phyloP scores from a whole-genome alignment of 2,888 invertebrate species.

The Eupithecia inturbata region DNA sequence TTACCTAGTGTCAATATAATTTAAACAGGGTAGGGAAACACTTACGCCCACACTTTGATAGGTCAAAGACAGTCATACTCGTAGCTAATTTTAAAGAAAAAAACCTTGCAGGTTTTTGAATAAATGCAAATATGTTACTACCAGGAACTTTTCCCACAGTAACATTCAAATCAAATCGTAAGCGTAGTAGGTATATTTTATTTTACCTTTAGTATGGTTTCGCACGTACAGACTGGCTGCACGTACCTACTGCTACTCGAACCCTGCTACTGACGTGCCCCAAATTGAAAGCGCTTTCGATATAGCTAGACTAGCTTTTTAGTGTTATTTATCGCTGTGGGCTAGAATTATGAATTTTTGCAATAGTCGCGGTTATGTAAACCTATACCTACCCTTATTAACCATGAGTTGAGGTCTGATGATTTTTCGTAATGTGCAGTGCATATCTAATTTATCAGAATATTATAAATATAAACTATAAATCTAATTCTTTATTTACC shows the following conservation, averaged over 20 bases:
- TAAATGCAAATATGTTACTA: background rate
- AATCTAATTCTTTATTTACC: background rate
- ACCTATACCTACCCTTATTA: background rate
- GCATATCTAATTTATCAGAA: background rate
- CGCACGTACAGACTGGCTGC: background rate
- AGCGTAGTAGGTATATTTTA: background rate
- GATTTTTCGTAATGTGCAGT: background rate
- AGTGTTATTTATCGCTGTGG: background rate
- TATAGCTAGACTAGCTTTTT: background rate
- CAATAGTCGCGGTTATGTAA: background rate
- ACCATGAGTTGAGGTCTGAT: background rate
- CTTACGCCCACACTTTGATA: background rate
- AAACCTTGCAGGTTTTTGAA: background rate
- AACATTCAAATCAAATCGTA: background rate
- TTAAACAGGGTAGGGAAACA: background rate
- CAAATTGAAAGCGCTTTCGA: slow-evolving; percentile 10
- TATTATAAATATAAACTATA: background rate
- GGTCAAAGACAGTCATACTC: background rate
- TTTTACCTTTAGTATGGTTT: background rate
- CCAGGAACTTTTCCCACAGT: background rate
- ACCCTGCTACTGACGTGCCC: background rate
- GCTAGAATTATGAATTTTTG: background rate
- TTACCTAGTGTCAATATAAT: background rate
- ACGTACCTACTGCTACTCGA: background rate
- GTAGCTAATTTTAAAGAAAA: background rate